phyloP scores from a whole-genome alignment of 2,888 invertebrate species.

The Diplolepis rosae region DNA sequence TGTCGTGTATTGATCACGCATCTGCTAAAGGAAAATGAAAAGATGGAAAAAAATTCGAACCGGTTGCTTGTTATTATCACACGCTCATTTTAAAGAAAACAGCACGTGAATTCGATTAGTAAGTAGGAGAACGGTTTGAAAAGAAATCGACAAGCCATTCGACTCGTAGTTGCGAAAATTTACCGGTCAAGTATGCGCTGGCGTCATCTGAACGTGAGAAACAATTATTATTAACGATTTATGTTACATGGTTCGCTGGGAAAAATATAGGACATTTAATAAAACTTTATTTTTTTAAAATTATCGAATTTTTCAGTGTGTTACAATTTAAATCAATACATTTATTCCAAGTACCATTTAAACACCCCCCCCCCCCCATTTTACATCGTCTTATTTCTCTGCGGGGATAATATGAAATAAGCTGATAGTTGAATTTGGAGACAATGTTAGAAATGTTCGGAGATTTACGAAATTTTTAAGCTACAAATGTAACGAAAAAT shows the following conservation, averaged over 20 bases:
- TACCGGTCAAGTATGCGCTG: conserved; percentile 48
- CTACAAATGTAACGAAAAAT: too few species aligned
- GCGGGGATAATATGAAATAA: too few species aligned
- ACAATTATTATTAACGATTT: conserved; percentile 42
- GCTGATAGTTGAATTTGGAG: too few species aligned
- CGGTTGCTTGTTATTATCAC: conserved; percentile 17
- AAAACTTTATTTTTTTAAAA: too few species aligned
- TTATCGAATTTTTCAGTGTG: too few species aligned
- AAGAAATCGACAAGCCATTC: conserved; percentile 8
- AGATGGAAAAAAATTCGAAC: conserved; percentile 3
- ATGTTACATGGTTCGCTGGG: not conserved
- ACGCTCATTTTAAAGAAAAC: conserved; percentile 6
- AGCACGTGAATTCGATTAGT: conserved; percentile 15
- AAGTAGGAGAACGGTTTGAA: conserved; percentile 11
- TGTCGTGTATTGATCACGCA: not conserved
- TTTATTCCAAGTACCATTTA: too few species aligned
- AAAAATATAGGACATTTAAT: not conserved
- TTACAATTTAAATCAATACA: too few species aligned
- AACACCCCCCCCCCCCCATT: too few species aligned
- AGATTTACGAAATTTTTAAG: too few species aligned
- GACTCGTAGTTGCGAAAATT: conserved; percentile 43
- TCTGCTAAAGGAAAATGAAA: not conserved
- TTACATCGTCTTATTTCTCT: too few species aligned
- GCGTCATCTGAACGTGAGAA: conserved; percentile 46
- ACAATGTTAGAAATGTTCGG: too few species aligned